phyloP scores from a whole-genome alignment of 2,113 vertebrate genomes.

The Isurus oxyrinchus region DNA sequence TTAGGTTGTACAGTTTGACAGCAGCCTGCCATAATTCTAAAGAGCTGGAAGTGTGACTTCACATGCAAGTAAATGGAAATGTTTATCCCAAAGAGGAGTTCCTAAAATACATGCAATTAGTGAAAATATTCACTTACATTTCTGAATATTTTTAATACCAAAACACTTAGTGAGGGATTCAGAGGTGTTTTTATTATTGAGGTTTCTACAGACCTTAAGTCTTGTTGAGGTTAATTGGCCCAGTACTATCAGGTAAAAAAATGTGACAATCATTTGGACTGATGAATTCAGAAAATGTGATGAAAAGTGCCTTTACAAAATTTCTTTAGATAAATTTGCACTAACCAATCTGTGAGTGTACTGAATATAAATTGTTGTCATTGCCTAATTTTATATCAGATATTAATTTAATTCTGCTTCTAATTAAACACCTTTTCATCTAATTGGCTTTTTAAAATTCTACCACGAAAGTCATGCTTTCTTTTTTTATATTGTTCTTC shows the following conservation, averaged over 20 bases:
- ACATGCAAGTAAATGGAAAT: background rate
- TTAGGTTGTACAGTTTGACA: constrained; percentile 16
- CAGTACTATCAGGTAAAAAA: background rate
- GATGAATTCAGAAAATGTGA: background rate
- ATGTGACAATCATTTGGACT: background rate
- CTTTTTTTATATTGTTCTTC: background rate
- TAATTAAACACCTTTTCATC: background rate
- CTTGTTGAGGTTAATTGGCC: background rate
- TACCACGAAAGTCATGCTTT: background rate
- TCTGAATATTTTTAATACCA: background rate
- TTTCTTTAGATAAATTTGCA: background rate
- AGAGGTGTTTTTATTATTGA: background rate
- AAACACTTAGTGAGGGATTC: background rate
- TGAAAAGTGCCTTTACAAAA: background rate
- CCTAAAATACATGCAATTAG: background rate
- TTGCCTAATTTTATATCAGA: background rate
- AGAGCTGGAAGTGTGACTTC: background rate
- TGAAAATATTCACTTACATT: background rate
- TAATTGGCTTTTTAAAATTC: background rate
- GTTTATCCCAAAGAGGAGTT: background rate
- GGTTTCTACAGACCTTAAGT: background rate
- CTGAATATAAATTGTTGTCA: background rate
- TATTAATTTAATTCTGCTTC: background rate
- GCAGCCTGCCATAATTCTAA: background rate
- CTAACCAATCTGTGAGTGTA: background rate